Conservation (phyloP, 2,113 vertebrate species). For the Corydoras maculifer region DNA sequence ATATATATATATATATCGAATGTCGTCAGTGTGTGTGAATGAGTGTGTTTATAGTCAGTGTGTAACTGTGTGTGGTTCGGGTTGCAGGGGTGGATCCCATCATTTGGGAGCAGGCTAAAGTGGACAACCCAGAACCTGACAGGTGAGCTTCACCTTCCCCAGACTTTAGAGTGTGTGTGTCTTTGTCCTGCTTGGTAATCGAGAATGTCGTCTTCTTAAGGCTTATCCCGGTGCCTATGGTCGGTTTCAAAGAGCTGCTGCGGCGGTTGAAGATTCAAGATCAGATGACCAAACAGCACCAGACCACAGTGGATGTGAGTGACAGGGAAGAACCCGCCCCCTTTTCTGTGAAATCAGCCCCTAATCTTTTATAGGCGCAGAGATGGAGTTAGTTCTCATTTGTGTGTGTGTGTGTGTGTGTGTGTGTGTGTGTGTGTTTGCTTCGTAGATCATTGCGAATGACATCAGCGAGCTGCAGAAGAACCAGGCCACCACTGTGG, state of each 20-base stretch:
- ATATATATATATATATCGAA: too few species aligned
- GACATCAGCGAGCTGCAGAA: constrained; percentile 96
- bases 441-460: constrained; percentile 84
- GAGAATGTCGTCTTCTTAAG: constrained; percentile 50
- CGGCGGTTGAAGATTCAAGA: constrained; percentile 91
- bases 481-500: constrained; percentile 91
- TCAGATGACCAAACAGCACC: constrained; percentile 98
- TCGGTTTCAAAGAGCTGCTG: constrained; percentile 90
- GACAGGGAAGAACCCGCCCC: too few species aligned
- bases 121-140: constrained; percentile 94
- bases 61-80: background rate
- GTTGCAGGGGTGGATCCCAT: constrained; percentile 88
- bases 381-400: too few species aligned
- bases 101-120: constrained; percentile 98
- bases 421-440: too few species aligned
- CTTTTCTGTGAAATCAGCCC: too few species aligned
- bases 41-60: too few species aligned
- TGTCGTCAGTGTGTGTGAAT: too few species aligned
- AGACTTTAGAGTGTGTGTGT: background rate
- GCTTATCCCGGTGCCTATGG: constrained; percentile 95
- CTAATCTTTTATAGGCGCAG: too few species aligned
- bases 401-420: too few species aligned
- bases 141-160: constrained; percentile 68
- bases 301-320: constrained; percentile 91
- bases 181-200: background rate